Percentiles rank a stretch among this genome's conserved stretches.
Evolutionary conservation across 2,888 invertebrate species (phyloP).

Genomic region (Blastobasis adustella): DNA sequence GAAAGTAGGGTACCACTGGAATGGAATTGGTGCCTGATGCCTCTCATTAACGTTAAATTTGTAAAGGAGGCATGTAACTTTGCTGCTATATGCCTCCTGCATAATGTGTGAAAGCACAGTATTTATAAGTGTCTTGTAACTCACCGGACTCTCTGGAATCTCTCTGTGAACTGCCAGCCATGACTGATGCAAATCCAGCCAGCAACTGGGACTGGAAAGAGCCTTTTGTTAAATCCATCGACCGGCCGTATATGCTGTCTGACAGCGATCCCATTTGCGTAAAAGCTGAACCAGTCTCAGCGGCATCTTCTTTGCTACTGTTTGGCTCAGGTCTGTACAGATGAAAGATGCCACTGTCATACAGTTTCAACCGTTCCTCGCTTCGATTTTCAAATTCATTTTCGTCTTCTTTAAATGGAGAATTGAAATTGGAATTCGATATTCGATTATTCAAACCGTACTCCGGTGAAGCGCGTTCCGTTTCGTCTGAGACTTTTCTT

Average conservation of each 20-base stretch:
- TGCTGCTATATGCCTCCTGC: too few species aligned
- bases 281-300: conserved; percentile 35
- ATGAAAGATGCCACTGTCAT: conserved; percentile 58
- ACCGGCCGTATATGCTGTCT: conserved; percentile 56
- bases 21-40: too few species aligned
- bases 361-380: conserved; percentile 51
- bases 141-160: conserved; percentile 43
- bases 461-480: conserved; percentile 38
- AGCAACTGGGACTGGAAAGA: conserved; percentile 61
- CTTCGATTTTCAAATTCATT: conserved; percentile 43
- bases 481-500: conserved; percentile 35
- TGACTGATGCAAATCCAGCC: conserved; percentile 60
- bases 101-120: too few species aligned
- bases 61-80: too few species aligned
- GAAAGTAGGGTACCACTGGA: too few species aligned
- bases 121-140: too few species aligned
- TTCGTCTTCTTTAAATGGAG: conserved; percentile 59
- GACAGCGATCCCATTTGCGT: conserved; percentile 41
- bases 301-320: conserved; percentile 37
- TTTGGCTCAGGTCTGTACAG: conserved; percentile 52
- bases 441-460: conserved; percentile 41
- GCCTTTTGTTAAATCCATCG: conserved; percentile 59
- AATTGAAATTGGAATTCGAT: conserved; percentile 45
- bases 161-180: conserved; percentile 55
- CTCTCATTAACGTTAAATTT: too few species aligned